phyloP scores from a whole-genome alignment of 2,888 invertebrate species.

The Gryllus longicercus region DNA sequence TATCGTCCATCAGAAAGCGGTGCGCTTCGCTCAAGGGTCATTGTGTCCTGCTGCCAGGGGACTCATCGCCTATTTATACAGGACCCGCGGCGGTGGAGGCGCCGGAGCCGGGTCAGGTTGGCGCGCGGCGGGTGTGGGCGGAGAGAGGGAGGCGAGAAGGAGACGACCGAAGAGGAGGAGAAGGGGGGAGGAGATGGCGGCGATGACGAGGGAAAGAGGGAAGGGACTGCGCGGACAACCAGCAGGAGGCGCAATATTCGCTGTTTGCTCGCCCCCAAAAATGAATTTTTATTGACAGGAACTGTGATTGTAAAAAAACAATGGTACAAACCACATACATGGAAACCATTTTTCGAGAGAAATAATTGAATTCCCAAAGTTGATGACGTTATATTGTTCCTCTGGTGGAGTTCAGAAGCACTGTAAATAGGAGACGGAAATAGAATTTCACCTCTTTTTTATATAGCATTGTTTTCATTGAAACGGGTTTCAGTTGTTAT shows the following conservation, averaged over 20 bases:
- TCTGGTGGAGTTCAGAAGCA: conserved; percentile 10
- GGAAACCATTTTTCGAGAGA: conserved; percentile 10
- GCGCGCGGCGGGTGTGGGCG: too few relatives aligned
- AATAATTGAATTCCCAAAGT: conserved; percentile 17
- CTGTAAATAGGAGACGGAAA: conserved; percentile 17
- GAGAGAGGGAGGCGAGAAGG: too few relatives aligned
- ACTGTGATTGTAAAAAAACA: conserved; percentile 17
- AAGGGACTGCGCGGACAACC: not conserved
- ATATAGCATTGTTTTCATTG: conserved; percentile 9
- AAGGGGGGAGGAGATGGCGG: not conserved
- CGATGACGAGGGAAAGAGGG: not conserved
- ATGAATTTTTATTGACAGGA: conserved; percentile 17
- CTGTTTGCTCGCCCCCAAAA: conserved; percentile 11
- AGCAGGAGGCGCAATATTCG: not conserved
- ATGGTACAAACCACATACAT: conserved; percentile 10
- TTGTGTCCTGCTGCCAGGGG: conserved; percentile 11
- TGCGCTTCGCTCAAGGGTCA: conserved; percentile 7
- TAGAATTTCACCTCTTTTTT: conserved; percentile 17
- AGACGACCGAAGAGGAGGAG: not conserved
- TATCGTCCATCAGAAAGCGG: conserved; percentile 1
- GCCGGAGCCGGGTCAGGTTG: not conserved
- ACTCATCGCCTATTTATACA: not conserved
- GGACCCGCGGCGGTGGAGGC: not conserved
- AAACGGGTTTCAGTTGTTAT: conserved; percentile 17
- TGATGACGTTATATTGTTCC: conserved; percentile 11